phyloP scores from a whole-genome alignment of 1,140 invertebrate genomes.

The Drosophila quadrilineata region DNA sequence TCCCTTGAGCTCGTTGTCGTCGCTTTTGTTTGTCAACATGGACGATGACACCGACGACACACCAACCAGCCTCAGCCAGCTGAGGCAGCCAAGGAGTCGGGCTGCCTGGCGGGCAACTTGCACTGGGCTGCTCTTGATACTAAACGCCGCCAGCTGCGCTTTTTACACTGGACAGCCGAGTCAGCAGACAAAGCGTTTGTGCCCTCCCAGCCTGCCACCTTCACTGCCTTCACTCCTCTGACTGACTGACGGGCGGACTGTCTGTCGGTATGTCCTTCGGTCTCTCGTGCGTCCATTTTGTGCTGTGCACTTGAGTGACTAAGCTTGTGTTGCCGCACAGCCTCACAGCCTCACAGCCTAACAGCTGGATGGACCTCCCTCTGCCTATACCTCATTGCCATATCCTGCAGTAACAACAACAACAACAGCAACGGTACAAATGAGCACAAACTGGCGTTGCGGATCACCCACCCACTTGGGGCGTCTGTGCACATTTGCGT shows the following conservation, averaged over 20 bases:
- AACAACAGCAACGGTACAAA: conserved; percentile 37
- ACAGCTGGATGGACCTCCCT: conserved; percentile 24
- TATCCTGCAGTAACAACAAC: conserved; percentile 1
- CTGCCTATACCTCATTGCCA: neutral
- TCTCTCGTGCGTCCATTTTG: conserved; percentile 25
- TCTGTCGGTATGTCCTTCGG: neutral
- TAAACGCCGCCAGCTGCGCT: conserved; percentile 65
- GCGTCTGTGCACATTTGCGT: conserved; percentile 50
- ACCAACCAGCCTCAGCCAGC: no score
- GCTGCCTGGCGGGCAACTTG: conserved; percentile 11
- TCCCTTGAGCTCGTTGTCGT: conserved; percentile 76
- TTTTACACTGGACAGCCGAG: conserved; percentile 53
- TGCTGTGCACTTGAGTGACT: conserved; percentile 74
- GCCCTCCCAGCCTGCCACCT: no score
- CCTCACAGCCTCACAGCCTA: conserved; percentile 25
- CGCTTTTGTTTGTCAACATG: conserved; percentile 77
- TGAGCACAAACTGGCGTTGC: conserved; percentile 13
- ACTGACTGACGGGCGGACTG: neutral
- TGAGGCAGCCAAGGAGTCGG: conserved; percentile 10
- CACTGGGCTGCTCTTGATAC: conserved; percentile 24
- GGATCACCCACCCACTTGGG: conserved; percentile 15
- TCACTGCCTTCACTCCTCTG: no score
- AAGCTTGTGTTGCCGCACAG: conserved; percentile 53
- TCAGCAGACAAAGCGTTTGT: conserved; percentile 49
- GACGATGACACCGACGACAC: conserved; percentile 70